Evolutionary conservation across 2,113 vertebrate genomes (phyloP), one percentile per base, ranked within the genome.

Genomic region (Leptocoma aspasia): DNA sequence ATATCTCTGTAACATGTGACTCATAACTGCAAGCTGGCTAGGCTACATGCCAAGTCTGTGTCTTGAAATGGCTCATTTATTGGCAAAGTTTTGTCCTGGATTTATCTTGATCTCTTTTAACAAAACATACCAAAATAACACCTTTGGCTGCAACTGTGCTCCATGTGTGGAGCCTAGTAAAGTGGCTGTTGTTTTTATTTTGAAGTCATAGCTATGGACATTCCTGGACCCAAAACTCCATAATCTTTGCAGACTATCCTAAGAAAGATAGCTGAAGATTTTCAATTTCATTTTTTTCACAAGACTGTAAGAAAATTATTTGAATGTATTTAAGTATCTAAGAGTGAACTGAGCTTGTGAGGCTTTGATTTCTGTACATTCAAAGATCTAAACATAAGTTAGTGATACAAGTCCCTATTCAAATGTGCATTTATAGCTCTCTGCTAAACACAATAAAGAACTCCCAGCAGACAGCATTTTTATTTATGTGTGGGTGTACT

Each of bases 401-500:
- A 86, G 70, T 41, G 44, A 88, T 60, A 79, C 17, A 75, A 95
- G 70, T 86, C 52, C 49, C 41, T 89, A 61, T 76, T 92, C 75
- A 94, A 63, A 78, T 45, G 19, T 66, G 54, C 33, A 33, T 69
- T 83, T 92, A 77, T 45, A 82, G 26, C 17, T 52, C 64, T 86
- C 81, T 91, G 31, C 75, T 91, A 88, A 95, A 82, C n/a, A 86
- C 75, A 95, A 76, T 66, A 79, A 95, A 91, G 82, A 80, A 59
- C 61, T 96, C 93, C 76, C 69, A 82, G 45, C 77, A 96, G 92
- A 91, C 12, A 88, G 59, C 59, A 90, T 89, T 95, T 96, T 96
- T 94, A 81, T 92, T 96, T 96, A 82, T 68, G 84, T 82, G 89
- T 89, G 81, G 78, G 89, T 86, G 90, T 96, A 87, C 18, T 92